phyloP scores from a whole-genome alignment of 1,140 invertebrate species.

The Drosophila lacteicornis region DNA sequence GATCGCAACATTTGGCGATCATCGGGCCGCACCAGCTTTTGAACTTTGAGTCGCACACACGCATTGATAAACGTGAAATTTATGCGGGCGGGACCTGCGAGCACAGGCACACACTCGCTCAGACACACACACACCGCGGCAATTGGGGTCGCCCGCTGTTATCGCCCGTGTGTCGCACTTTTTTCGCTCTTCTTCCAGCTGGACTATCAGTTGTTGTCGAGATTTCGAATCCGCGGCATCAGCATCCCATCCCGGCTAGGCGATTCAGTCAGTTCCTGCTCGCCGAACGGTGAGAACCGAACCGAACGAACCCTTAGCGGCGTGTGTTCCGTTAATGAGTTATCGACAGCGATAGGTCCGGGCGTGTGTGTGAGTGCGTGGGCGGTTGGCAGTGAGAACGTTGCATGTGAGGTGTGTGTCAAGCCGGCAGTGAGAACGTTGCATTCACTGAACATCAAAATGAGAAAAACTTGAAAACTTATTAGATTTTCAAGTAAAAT shows the following conservation, averaged over 20 bases:
- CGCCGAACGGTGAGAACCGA: constrained; percentile 64
- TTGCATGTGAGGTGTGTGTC: constrained; percentile 44
- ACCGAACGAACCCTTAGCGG: constrained; percentile 15
- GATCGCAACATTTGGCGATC: constrained; percentile 48
- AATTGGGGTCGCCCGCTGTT: constrained; percentile 66
- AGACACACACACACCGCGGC: constrained; percentile 13
- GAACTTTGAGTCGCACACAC: constrained; percentile 53
- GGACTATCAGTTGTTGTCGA: constrained; percentile 79
- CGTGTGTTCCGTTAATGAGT: constrained; percentile 15
- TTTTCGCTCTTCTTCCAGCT: constrained; percentile 47
- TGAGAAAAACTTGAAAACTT: constrained; percentile 6
- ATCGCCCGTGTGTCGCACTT: constrained; percentile 63
- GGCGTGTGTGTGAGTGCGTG: constrained; percentile 25
- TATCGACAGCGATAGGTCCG: constrained; percentile 40
- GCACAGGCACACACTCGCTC: constrained; percentile 9
- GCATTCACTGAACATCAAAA: constrained; percentile 32
- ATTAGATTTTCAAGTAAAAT: constrained; percentile 4
- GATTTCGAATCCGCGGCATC: constrained; percentile 70
- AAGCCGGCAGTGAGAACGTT: constrained; percentile 14
- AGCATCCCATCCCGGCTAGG: constrained; percentile 37
- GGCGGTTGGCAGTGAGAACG: constrained; percentile 19
- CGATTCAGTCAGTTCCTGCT: constrained; percentile 77
- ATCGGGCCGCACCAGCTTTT: constrained; percentile 38
- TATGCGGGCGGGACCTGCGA: constrained; percentile 66
- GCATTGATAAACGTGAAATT: constrained; percentile 61